Evolutionary conservation across 2,113 vertebrate species (phyloP).

Genomic region (Callocephalon fimbriatum): DNA sequence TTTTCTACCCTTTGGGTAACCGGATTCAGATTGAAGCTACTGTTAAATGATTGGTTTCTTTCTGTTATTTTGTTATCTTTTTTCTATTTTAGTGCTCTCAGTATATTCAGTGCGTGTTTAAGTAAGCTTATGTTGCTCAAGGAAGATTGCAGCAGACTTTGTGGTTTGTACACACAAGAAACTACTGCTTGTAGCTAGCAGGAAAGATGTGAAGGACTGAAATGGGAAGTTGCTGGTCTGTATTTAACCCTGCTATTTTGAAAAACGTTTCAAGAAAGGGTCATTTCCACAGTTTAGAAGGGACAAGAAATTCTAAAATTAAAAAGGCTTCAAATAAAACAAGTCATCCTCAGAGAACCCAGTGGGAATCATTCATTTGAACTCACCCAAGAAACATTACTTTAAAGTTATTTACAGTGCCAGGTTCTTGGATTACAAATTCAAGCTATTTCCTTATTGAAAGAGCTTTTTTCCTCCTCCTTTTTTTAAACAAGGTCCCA

Average conservation of each 20-base stretch:
- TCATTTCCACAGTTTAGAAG: constrained; percentile 56
- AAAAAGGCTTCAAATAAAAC: constrained; percentile 55
- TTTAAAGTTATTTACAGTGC: neutral
- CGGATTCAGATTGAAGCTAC: neutral
- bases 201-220: neutral
- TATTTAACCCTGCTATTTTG: neutral
- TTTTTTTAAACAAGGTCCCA: neutral
- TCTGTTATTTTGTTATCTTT: neutral
- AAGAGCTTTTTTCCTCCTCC: neutral
- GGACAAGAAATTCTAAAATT: constrained; percentile 27
- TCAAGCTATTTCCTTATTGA: neutral
- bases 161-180: neutral
- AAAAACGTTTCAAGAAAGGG: neutral
- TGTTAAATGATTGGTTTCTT: neutral
- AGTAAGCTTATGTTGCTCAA: neutral
- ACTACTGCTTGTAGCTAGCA: neutral
- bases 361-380: neutral
- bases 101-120: neutral
- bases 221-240: neutral
- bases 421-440: neutral
- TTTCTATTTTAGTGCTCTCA: neutral
- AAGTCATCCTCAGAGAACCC: neutral
- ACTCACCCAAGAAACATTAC: neutral
- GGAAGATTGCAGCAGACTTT: neutral
- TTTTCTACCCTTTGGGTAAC: neutral